Evolutionary conservation across 2,888 invertebrate genomes (phyloP), one percentile per base, ranked within the genome.

Genomic region (Caradrina kadenii): DNA sequence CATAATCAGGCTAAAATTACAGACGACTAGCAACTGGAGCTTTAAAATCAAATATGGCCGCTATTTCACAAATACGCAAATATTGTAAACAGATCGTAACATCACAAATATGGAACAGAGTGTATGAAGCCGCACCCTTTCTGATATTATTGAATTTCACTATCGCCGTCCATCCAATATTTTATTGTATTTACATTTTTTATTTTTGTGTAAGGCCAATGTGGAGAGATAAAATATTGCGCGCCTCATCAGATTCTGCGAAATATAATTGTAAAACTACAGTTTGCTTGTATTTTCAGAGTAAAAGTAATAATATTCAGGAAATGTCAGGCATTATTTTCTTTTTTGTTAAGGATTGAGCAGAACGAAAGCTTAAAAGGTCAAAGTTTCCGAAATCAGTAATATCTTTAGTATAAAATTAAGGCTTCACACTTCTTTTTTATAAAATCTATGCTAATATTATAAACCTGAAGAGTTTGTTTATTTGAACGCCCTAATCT

Each of bases 131-230:
- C 54, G 21, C n/a, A 69, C 59, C 72, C 79, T 71, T 76, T 70
- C 65, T 50, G 60, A 48, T 61, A 42, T 79, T 72, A 76, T 81
- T 82, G 65, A 73, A 73, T 82, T 76, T 61, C 22, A 15, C 56
- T 39, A 63, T 63, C 69, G 58, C 58, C 60, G 48, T 63, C 68
- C 56, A 58, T 63, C 48, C 50, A 6, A 55, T 26, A 52, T 68
- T 76, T 69, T 64, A 67, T 68, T 45, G 13, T 19, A 64, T 63
- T 50, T 26, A 71, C 64, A 58, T 66, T 74, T 78, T 63, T 54
- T 65, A 66, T 74, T 55, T 64, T 35, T 55, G 35, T 26, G 49
- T 56, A 42, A 62, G 17, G 42, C 22, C 39, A 35, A 58, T 63
- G 39, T 52, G 19, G 17, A 42, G 42, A 50, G 22, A 63, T 55